phyloP scores from a whole-genome alignment of 2,797 vertebrate species.

The Microctenopoma stevenorrisi region DNA sequence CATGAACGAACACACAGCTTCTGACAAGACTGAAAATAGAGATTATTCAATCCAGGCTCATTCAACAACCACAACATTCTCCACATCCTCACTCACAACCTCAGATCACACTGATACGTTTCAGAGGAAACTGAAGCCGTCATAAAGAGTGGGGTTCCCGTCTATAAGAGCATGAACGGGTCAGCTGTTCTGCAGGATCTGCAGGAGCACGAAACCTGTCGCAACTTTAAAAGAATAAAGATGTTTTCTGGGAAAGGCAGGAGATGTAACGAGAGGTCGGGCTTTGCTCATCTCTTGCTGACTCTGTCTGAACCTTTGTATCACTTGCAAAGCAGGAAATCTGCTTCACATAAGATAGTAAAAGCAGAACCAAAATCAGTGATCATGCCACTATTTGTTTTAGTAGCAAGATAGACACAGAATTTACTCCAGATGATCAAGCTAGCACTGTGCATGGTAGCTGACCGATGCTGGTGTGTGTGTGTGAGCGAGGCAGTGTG shows the following conservation, averaged over 20 bases:
- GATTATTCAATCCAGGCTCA: constrained; percentile 25
- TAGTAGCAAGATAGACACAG: too few relatives aligned
- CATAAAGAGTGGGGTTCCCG: background rate
- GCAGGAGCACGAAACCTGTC: constrained; percentile 29
- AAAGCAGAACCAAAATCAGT: background rate
- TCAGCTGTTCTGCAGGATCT: constrained; percentile 32
- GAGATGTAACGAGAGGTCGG: constrained; percentile 8
- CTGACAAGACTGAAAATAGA: constrained; percentile 41
- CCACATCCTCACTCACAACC: constrained; percentile 20
- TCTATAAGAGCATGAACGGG: constrained; percentile 26
- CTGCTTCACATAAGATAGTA: constrained; percentile 8
- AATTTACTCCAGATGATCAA: too few relatives aligned
- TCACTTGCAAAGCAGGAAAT: constrained; percentile 7
- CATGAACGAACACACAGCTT: background rate
- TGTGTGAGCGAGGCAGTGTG: too few relatives aligned
- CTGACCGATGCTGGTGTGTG: too few relatives aligned
- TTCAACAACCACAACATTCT: constrained; percentile 27
- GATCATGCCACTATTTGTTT: background rate
- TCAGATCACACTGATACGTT: constrained; percentile 11
- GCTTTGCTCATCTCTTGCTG: background rate
- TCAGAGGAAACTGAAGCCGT: constrained; percentile 41
- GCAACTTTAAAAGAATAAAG: constrained; percentile 19
- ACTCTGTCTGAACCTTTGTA: constrained; percentile 9
- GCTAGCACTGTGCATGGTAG: too few relatives aligned
- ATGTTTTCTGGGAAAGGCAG: constrained; percentile 5